A percentile compares a stretch with the other conserved stretches of the same genome.
Evolutionary conservation across 2,888 invertebrate genomes (phyloP).

Genomic region (Conomelus anceps): DNA sequence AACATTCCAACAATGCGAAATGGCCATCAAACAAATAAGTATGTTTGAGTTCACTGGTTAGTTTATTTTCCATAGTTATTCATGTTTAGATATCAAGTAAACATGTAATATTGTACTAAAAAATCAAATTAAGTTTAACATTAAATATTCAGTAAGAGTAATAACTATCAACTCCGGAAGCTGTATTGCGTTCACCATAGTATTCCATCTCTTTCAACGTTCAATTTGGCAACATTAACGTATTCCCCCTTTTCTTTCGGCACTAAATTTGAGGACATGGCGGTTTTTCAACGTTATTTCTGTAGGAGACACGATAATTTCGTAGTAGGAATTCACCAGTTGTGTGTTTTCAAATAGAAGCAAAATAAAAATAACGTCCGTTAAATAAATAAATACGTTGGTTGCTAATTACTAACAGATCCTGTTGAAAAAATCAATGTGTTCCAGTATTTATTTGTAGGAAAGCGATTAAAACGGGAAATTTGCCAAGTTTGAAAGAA

Average conservation of each 20-base stretch:
- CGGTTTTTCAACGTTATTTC: not conserved
- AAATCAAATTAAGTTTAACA: too few relatives aligned
- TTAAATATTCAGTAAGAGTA: not conserved
- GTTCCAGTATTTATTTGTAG: not conserved
- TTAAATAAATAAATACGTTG: not conserved
- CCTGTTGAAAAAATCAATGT: not conserved
- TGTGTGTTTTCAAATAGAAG: not conserved
- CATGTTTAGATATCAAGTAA: too few relatives aligned
- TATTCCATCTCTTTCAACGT: not conserved
- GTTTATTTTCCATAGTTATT: too few relatives aligned
- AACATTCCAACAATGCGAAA: too few relatives aligned
- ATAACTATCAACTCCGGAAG: not conserved
- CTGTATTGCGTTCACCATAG: not conserved
- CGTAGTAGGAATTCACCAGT: not conserved
- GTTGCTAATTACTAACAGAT: not conserved
- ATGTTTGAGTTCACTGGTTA: too few relatives aligned
- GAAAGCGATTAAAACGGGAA: not conserved
- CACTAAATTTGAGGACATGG: not conserved
- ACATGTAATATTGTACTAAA: too few relatives aligned
- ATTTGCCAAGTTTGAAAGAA: not conserved
- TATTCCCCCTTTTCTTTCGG: not conserved
- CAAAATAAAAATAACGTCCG: not conserved
- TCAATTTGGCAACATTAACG: not conserved
- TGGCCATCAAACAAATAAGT: too few relatives aligned
- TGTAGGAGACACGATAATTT: not conserved